phyloP scores from a whole-genome alignment of 2,888 invertebrate species.

The Pandemis cinnamomeana region DNA sequence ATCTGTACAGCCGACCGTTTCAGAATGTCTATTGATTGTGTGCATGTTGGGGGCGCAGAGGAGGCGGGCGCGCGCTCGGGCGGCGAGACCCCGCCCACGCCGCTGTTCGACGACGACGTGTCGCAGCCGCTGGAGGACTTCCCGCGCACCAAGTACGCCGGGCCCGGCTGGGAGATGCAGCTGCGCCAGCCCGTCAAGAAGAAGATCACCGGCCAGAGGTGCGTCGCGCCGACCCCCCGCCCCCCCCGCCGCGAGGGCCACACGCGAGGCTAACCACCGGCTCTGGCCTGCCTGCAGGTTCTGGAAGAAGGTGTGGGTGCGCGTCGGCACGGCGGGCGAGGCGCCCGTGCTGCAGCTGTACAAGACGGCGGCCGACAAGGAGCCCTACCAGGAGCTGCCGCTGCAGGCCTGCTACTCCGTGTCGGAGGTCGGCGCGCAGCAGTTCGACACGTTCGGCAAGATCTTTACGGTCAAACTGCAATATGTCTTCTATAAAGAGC shows the following conservation, averaged over 20 bases:
- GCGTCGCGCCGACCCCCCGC: no score
- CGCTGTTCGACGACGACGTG: slow-evolving; percentile 96
- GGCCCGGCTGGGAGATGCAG: slow-evolving; percentile 98
- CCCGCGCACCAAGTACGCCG: slow-evolving; percentile 90
- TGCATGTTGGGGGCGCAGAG: slow-evolving; percentile 44
- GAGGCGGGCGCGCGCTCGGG: slow-evolving; percentile 55
- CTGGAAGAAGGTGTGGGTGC: slow-evolving; percentile 98
- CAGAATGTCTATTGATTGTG: no score
- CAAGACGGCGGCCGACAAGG: slow-evolving; percentile 92
- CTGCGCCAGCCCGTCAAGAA: slow-evolving; percentile 98
- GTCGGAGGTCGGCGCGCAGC: slow-evolving; percentile 97
- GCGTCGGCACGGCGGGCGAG: slow-evolving; percentile 90
- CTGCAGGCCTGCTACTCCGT: slow-evolving; percentile 97
- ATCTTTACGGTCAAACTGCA: slow-evolving; percentile 99
- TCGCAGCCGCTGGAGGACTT: slow-evolving; percentile 96
- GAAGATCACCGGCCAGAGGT: slow-evolving; percentile 96
- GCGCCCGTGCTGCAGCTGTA: slow-evolving; percentile 94
- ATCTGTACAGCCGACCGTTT: no score
- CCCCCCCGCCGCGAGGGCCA: no score
- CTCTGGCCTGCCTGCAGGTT: slow-evolving; percentile 82
- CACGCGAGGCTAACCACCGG: neutral
- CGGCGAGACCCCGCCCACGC: slow-evolving; percentile 94
- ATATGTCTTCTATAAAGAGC: slow-evolving; percentile 98
- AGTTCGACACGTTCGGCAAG: slow-evolving; percentile 99
- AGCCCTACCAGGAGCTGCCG: slow-evolving; percentile 97